phyloP scores from a whole-genome alignment of 2,797 vertebrate genomes.

The Melanotaenia nigrans region DNA sequence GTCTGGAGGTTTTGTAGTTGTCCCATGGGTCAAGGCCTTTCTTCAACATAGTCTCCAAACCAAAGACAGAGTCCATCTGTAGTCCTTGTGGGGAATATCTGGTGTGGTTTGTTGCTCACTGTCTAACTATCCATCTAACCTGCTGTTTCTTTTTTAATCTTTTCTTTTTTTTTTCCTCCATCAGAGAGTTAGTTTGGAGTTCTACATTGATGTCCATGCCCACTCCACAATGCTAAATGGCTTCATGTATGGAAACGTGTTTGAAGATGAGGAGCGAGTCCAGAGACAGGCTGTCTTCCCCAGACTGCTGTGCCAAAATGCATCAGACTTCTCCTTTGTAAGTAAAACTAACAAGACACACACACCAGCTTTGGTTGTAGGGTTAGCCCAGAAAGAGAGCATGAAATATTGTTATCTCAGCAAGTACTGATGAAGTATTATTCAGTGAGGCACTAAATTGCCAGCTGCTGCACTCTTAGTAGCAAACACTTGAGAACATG shows the following conservation, averaged over 20 bases:
- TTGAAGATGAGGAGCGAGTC: conserved; percentile 94
- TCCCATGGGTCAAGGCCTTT: conserved; percentile 52
- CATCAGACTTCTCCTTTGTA: conserved; percentile 96
- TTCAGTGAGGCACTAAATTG: conserved; percentile 43
- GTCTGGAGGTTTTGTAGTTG: conserved; percentile 41
- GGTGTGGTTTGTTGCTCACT: conserved; percentile 40
- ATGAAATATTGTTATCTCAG: conserved; percentile 41
- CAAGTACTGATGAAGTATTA: conserved; percentile 35
- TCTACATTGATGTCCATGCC: conserved; percentile 98
- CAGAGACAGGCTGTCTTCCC: conserved; percentile 95
- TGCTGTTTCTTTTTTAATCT: conserved; percentile 28
- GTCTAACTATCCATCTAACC: conserved; percentile 43
- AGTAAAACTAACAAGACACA: conserved; percentile 68
- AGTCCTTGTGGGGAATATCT: conserved; percentile 42
- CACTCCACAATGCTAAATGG: conserved; percentile 99
- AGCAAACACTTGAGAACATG: conserved; percentile 19
- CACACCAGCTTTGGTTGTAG: conserved; percentile 15
- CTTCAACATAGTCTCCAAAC: conserved; percentile 28
- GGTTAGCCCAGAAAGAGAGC: conserved; percentile 26
- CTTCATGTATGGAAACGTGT: conserved; percentile 99
- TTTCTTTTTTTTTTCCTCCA: conserved; percentile 32
- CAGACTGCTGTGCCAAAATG: conserved; percentile 94
- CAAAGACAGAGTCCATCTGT: conserved; percentile 18
- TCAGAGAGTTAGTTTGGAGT: conserved; percentile 95
- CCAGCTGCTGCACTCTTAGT: conserved; percentile 50